phyloP scores from a whole-genome alignment of 2,797 vertebrate genomes.

The Prunella strophiata region DNA sequence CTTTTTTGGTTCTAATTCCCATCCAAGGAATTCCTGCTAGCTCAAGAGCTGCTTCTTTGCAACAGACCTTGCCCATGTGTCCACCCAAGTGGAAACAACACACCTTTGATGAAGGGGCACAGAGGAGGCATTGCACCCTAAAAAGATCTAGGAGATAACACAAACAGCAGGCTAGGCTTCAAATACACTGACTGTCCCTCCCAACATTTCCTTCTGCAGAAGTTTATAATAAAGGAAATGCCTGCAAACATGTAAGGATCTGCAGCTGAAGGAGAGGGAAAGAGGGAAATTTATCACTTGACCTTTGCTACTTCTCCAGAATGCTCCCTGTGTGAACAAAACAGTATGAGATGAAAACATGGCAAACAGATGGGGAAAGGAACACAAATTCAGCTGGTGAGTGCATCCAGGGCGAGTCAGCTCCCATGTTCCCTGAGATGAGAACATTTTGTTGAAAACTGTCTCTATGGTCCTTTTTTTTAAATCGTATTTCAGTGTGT shows the following conservation, averaged over 20 bases:
- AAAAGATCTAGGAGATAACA: background rate
- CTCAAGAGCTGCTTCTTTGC: background rate
- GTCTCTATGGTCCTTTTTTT: background rate
- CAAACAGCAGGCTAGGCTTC: background rate
- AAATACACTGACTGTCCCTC: background rate
- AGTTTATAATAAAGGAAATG: constrained; percentile 30
- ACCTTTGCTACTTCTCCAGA: constrained; percentile 44
- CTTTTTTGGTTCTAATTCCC: background rate
- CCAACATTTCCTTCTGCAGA: background rate
- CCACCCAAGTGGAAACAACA: background rate
- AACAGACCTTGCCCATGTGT: background rate
- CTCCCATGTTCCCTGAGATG: background rate
- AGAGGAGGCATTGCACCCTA: background rate
- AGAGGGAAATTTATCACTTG: constrained; percentile 24
- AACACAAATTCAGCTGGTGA: constrained; percentile 7
- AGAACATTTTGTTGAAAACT: background rate
- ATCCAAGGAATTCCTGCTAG: background rate
- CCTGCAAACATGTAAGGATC: constrained; percentile 24
- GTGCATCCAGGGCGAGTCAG: background rate
- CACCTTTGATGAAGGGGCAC: background rate
- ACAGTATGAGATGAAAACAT: constrained; percentile 12
- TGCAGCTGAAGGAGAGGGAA: constrained; percentile 27
- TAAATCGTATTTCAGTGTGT: background rate
- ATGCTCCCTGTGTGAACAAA: background rate
- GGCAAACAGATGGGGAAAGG: constrained; percentile 52